Evolutionary conservation across 2,888 invertebrate species (phyloP).

Genomic region (Notodonta ziczac): DNA sequence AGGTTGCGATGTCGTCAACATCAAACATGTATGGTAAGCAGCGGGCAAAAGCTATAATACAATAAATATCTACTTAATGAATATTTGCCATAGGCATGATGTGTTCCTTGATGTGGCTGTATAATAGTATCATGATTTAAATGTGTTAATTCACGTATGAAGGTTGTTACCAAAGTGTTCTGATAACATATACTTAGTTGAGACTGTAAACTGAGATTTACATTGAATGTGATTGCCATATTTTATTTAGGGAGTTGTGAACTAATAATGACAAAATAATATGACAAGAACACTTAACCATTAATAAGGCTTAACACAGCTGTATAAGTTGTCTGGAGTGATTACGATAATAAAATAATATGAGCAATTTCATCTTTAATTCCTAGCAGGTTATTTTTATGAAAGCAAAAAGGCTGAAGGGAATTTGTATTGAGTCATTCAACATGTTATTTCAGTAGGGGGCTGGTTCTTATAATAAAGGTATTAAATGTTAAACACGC

Average conservation of each 20-base stretch:
- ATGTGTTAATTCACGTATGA: conserved; percentile 40
- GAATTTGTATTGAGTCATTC: background rate
- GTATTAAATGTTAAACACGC: background rate
- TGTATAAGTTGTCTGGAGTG: too few relatives aligned
- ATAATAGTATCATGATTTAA: conserved; percentile 41
- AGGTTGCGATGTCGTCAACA: too few relatives aligned
- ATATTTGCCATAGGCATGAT: conserved; percentile 41
- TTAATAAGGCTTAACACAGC: too few relatives aligned
- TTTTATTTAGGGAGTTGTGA: too few relatives aligned
- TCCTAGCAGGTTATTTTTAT: too few relatives aligned
- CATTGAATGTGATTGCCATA: conserved; percentile 2
- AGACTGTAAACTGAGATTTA: conserved; percentile 3
- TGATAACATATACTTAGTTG: conserved; percentile 28
- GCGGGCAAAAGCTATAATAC: background rate
- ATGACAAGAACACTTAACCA: too few relatives aligned
- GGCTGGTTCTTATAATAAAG: background rate
- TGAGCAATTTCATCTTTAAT: too few relatives aligned
- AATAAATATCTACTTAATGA: conserved; percentile 24
- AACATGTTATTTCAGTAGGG: conserved; percentile 5
- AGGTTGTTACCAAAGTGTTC: conserved; percentile 46
- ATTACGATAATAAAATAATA: too few relatives aligned
- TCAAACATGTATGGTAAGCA: too few relatives aligned
- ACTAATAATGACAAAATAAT: too few relatives aligned
- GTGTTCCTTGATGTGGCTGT: conserved; percentile 53
- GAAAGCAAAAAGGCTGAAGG: too few relatives aligned